Conservation (phyloP, 2,113 vertebrate genomes). For the Nematolebias whitei region DNA sequence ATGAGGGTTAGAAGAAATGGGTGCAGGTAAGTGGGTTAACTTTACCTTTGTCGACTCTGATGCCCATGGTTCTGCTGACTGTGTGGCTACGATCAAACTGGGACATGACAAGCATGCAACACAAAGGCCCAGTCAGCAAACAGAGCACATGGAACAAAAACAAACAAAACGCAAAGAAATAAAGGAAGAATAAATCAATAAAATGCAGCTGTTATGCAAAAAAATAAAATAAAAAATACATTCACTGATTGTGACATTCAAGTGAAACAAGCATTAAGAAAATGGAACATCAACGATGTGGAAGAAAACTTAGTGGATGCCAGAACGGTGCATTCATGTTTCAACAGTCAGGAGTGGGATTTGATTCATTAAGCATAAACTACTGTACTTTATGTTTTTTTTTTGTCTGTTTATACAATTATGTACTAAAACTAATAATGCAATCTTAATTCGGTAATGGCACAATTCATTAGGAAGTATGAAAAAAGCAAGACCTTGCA, state of each 20-base stretch:
- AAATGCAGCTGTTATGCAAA: slow-evolving; percentile 49
- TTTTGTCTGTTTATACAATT: slow-evolving; percentile 25
- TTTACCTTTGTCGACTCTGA: slow-evolving; percentile 81
- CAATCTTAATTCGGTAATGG: slow-evolving; percentile 16
- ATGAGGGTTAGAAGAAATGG: slow-evolving; percentile 33
- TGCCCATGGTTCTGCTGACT: slow-evolving; percentile 74
- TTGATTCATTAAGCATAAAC: slow-evolving; percentile 26
- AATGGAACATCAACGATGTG: slow-evolving; percentile 34
- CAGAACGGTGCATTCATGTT: slow-evolving; percentile 38
- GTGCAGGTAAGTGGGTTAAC: slow-evolving; percentile 55
- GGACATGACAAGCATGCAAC: slow-evolving; percentile 77
- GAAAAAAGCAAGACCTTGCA: slow-evolving; percentile 41
- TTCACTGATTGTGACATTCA: slow-evolving; percentile 30
- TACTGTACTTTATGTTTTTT: slow-evolving; percentile 7
- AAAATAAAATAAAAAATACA: slow-evolving; percentile 53
- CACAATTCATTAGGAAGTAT: slow-evolving; percentile 32
- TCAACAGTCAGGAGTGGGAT: slow-evolving; percentile 32
- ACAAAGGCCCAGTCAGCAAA: slow-evolving; percentile 65
- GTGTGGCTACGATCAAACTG: slow-evolving; percentile 82
- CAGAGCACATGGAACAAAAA: slow-evolving; percentile 54
- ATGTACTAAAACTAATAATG: slow-evolving; percentile 21
- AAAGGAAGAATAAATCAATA: slow-evolving; percentile 51
- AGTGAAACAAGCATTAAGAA: slow-evolving; percentile 32
- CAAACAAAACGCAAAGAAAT: slow-evolving; percentile 34
- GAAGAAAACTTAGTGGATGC: slow-evolving; percentile 65